These are phyloP conservation scores for Ylistrum balloti DNA, from an alignment of 1,140 invertebrate genomes.

Conservation along the genomic window DNA sequence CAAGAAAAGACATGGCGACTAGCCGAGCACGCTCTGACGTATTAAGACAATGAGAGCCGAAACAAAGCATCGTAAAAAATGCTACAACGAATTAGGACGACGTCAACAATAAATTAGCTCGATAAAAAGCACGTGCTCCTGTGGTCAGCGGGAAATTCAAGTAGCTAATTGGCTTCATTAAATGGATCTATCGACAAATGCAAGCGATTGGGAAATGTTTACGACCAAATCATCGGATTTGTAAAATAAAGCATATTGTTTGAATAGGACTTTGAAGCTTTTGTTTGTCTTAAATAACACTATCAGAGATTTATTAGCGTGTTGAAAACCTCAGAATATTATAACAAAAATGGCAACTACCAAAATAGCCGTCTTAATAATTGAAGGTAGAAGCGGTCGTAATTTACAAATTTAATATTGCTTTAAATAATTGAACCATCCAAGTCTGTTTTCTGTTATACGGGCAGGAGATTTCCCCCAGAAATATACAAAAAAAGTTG, in stretches of 20 bases:
- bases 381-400: background rate
- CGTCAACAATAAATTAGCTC: background rate
- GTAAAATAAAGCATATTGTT: constrained; percentile 17
- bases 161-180: constrained; percentile 27
- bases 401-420: background rate
- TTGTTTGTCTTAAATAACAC: background rate
- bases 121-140: background rate
- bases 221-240: constrained; percentile 18
- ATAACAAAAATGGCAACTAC: background rate
- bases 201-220: background rate
- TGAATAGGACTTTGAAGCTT: background rate
- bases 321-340: background rate
- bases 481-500: too few species aligned
- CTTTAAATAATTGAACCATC: too few species aligned
- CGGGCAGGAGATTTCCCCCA: too few species aligned
- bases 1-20: background rate
- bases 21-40: background rate
- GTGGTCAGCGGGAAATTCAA: background rate
- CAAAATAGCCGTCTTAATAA: background rate
- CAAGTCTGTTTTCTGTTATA: too few species aligned
- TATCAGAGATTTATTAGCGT: background rate
- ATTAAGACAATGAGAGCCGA: background rate
- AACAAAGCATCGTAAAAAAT: background rate
- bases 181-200: background rate
- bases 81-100: background rate